Evolutionary conservation across 1,140 invertebrate genomes (phyloP), one percentile per base, ranked within the genome.

Genomic region (Cyrtorhinus lividipennis): DNA sequence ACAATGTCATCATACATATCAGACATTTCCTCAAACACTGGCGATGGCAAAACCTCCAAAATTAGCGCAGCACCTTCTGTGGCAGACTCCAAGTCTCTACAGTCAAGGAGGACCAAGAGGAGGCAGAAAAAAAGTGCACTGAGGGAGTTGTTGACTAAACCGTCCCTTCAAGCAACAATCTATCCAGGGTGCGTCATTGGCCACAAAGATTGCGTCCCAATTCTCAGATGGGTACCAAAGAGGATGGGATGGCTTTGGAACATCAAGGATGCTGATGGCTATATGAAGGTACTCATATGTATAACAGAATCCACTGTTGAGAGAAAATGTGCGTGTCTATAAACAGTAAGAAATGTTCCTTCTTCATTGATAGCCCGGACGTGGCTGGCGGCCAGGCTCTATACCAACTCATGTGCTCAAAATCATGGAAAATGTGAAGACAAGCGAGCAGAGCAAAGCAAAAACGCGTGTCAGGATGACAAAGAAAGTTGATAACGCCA

Each of bases 221-320:
- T 71, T 24, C 61, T 70, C 3, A 72, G 69, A 26, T 71, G 74
- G 2, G 78, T 80, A 0, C 80, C 80, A 0, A 69, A 73, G 1
- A 71, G 72, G 23, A 80, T 80, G 78, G 80, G 80, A 0, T 81
- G 80, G 80, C 66, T 79, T 15, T 81, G 80, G 80, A 79, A 75
- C 66, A 68, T 75, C 13, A 56, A 67, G n/a, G 45, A 59, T 22
- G 2, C 72, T 75, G 60, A 64, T 74, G 1, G 73, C 73, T 2
- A 73, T 72, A 3, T 66, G 72, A 59, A 76, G 74, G 72, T 75
- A 15, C 30, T 38, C 30, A 38, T 15, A 38, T 38, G 30, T 38
- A 38, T 38, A 38, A 38, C 5, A 38, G 5, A n/a, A 46, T 62
- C 24, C 20, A 25, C 13, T 48, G 13, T 20, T 63, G 13, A n/a